Percentiles rank a stretch among this genome's conserved stretches.
Evolutionary conservation across 2,113 vertebrate genomes (phyloP).

Genomic region (Rhinolophus sinicus): DNA sequence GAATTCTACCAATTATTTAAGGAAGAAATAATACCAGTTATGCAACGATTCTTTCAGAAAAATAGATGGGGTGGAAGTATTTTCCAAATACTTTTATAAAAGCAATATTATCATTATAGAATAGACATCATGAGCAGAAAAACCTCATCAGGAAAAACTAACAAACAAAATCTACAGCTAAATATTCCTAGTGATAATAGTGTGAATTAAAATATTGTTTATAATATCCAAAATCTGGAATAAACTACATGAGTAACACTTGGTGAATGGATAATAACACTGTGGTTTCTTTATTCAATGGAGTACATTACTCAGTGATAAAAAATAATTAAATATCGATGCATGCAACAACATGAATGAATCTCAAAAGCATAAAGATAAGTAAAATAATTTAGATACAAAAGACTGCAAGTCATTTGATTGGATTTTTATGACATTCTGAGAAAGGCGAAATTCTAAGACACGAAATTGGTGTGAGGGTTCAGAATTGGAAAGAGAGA

Average conservation of each 20-base stretch:
- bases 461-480: neutral
- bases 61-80: neutral
- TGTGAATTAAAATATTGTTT: neutral
- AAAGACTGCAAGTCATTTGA: neutral
- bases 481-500: neutral
- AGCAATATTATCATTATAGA: neutral
- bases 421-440: neutral
- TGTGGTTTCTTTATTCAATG: neutral
- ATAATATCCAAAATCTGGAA: neutral
- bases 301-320: neutral
- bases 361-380: neutral
- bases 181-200: neutral
- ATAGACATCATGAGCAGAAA: neutral
- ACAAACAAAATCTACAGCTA: neutral
- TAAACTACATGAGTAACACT: neutral
- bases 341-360: neutral
- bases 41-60: neutral
- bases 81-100: neutral
- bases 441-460: neutral
- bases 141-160: neutral
- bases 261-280: neutral
- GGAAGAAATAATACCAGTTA: neutral
- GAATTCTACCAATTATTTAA: neutral
- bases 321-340: neutral
- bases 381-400: neutral